Conservation (phyloP, 2,113 vertebrate genomes). For the Chaenogobius annularis region DNA sequence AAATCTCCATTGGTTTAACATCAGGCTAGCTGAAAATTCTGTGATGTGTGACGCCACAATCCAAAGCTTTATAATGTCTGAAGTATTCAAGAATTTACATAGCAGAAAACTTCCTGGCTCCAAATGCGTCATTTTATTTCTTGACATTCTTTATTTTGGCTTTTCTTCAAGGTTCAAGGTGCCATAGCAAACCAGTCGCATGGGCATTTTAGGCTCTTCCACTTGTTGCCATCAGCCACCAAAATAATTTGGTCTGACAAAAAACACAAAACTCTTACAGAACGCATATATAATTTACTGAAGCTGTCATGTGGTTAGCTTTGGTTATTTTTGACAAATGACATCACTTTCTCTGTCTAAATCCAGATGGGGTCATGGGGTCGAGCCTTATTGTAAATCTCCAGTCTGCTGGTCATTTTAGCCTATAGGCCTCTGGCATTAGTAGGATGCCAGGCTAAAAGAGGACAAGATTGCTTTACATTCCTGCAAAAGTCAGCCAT, state of each 20-base stretch:
- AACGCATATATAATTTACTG: not conserved
- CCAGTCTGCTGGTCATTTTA: constrained; percentile 10
- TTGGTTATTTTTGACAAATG: constrained; percentile 27
- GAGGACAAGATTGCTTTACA: constrained; percentile 46
- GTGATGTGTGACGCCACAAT: too few species aligned
- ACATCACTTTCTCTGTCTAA: constrained; percentile 28
- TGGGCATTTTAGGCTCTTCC: too few species aligned
- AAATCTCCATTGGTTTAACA: too few species aligned
- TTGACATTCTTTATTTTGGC: too few species aligned
- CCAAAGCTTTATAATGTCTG: too few species aligned
- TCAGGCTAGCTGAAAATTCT: too few species aligned
- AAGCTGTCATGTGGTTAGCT: not conserved
- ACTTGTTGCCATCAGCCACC: too few species aligned
- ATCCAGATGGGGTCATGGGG: constrained; percentile 35
- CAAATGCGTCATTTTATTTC: too few species aligned
- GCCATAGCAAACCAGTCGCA: not conserved
- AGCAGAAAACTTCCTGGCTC: too few species aligned
- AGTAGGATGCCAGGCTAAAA: constrained; percentile 47
- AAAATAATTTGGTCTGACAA: not conserved
- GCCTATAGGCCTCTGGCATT: constrained; percentile 28
- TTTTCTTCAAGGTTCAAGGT: too few species aligned
- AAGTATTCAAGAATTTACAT: too few species aligned
- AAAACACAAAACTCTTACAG: not conserved
- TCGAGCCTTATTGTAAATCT: constrained; percentile 39
- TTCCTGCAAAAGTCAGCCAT: constrained; percentile 20